Percentiles rank a stretch among this genome's conserved stretches.
Conservation (phyloP, 2,888 invertebrate species). For the Hirtodrosophila histrioides region DNA sequence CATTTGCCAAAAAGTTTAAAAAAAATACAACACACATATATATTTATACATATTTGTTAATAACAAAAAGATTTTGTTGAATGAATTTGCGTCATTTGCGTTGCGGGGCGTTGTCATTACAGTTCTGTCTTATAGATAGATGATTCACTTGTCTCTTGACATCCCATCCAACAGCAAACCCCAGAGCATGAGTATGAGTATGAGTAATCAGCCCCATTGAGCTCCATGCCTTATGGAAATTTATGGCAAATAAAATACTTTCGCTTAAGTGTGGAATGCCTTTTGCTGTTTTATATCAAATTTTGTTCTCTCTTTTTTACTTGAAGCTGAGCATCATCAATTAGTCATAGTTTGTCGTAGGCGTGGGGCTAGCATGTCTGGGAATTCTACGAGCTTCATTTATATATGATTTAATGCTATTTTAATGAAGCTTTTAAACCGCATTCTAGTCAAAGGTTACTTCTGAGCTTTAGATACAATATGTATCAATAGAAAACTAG, state of each 20-base stretch:
- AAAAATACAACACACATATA: slow-evolving; percentile 13
- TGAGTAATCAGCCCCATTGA: slow-evolving; percentile 53
- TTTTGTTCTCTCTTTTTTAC: slow-evolving; percentile 6
- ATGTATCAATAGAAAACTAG: too few species aligned
- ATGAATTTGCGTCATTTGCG: slow-evolving; percentile 71
- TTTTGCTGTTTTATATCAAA: slow-evolving; percentile 5
- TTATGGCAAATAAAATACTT: slow-evolving; percentile 70
- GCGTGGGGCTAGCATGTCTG: slow-evolving; percentile 24
- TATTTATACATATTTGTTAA: slow-evolving; percentile 23
- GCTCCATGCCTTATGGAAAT: slow-evolving; percentile 63
- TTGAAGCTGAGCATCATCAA: slow-evolving; percentile 39
- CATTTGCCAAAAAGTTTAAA: slow-evolving; percentile 46
- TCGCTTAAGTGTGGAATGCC: slow-evolving; percentile 55
- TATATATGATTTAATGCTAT: not conserved
- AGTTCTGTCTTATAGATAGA: slow-evolving; percentile 26
- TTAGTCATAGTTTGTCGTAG: slow-evolving; percentile 51
- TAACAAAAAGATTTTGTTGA: slow-evolving; percentile 54
- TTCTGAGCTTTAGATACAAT: too few species aligned
- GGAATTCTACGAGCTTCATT: slow-evolving; percentile 12
- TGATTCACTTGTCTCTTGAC: slow-evolving; percentile 50
- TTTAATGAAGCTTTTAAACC: not conserved
- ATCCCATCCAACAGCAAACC: slow-evolving; percentile 8
- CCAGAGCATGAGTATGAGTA: slow-evolving; percentile 48
- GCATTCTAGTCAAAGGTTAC: not conserved
- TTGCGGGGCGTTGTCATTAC: slow-evolving; percentile 37